Base-by-base conservation (phyloP, 2,797 vertebrate genomes). In the Typhlichthys subterraneus region DNA sequence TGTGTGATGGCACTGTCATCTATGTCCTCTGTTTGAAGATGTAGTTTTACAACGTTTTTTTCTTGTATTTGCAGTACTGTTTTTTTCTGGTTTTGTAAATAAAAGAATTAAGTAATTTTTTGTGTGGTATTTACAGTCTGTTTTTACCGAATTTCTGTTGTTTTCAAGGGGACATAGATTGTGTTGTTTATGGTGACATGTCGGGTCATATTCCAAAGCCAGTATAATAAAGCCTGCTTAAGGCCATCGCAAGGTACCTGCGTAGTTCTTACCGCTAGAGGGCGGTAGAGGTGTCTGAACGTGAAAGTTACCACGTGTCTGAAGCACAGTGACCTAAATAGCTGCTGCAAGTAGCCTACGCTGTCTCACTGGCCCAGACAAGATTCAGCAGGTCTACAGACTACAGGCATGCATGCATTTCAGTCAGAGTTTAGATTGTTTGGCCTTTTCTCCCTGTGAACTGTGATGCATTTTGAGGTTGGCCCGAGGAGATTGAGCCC, bases 21-120 rank as follows among this genome's bases (percentile, higher is more conserved):
- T n/a, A 2, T 68, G 69, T 75, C 51, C 67, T 72, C 49, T 61
- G 53, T 81, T 58, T 60, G 46, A 58, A 47, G 57, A 38, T 63
- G 17, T 15, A 33, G 33, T 69, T 72, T 67, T 59, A 55, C 13
- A 9, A 75, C 56, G 57, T 61, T 59, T 33, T 65, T 1, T 73
- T 75, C 75, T 83, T 63, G 67, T 63, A 68, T 47, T 66, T 63
- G 76, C 70, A 29, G 58, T 53, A 33, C 13, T 47, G 59, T 72
- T 55, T 50, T 47, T 15, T 13, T 45, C 14, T 62, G 48, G 63
- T 52, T 90, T 88, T 92, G 87, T 91, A 91, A 92, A 91, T 91
- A 89, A 89, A 90, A 64, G 48, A 82, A 55, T 14, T 57, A 57
- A 85, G 13, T 49, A 31, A 6, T 53, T 53, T 10, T 17, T n/a